phyloP scores from a whole-genome alignment of 2,113 vertebrate species.

The Tricholaema leucomelas region DNA sequence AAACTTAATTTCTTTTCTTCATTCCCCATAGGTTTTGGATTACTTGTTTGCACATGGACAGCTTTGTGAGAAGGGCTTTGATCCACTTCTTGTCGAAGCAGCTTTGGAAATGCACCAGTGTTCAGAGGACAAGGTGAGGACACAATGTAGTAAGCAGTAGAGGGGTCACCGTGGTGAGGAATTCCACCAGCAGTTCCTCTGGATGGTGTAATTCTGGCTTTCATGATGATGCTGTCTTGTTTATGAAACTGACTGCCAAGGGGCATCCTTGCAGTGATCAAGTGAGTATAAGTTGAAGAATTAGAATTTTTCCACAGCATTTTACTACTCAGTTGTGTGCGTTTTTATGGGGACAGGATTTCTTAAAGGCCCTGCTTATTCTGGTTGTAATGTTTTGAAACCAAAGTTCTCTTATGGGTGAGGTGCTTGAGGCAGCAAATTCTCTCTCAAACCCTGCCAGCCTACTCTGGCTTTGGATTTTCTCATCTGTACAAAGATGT shows the following conservation, averaged over 20 bases:
- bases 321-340: neutral
- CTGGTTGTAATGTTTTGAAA: neutral
- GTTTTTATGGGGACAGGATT: neutral
- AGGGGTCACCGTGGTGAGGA: neutral
- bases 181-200: neutral
- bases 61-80: constrained; percentile 95
- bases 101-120: constrained; percentile 96
- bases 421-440: neutral
- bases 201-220: neutral
- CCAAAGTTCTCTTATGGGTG: rapidly evolving
- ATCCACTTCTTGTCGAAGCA: constrained; percentile 91
- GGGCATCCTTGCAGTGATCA: neutral
- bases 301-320: neutral
- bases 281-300: neutral
- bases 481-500: neutral
- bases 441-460: neutral
- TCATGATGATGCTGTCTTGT: neutral
- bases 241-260: neutral
- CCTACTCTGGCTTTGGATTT: neutral
- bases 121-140: constrained; percentile 93
- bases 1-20: neutral
- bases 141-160: neutral
- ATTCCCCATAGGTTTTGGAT: constrained; percentile 81
- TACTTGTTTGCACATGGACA: constrained; percentile 92
- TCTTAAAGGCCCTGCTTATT: neutral